Evolutionary conservation across 2,888 invertebrate species (phyloP), one percentile per base, ranked within the genome.

Genomic region (Dryobotodes eremita): DNA sequence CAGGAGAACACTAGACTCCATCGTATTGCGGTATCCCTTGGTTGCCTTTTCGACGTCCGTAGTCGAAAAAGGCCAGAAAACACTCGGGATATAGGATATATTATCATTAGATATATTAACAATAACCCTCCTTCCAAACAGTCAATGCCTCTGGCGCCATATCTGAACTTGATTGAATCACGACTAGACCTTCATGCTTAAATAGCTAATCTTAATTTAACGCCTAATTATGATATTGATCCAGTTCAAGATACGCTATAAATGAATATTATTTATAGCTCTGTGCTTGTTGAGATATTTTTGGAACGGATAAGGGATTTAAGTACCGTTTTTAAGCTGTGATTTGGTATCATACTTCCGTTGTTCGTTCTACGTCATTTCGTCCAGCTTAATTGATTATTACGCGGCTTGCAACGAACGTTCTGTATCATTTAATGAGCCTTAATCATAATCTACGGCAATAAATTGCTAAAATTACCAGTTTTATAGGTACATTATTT

Each of bases 151-250:
- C 53, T 23, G 86, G 78, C 86, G 86, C 86, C 86, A 78, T 73
- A 17, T 70, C 59, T 15, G n/a, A 70, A 79, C 61, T 68, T 84
- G 69, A 80, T 75, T 81, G 75, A 77, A 76, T 76, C 80, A 86
- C 66, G 77, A 78, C 62, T n/a, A 20, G 10, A 53, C 75, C 71
- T 80, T 71, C 55, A 64, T 66, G 55, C 65, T 68, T 36, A 79
- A 75, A 65, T 36, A 46, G 74, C 48, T 86, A 81, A 86, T 86
- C 68, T 65, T 59, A 79, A 74, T 75, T 79, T 80, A 80, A 76
- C 62, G 26, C 59, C 13, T 61, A 61, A 50, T 13, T 50, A 57
- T 15, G 36, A 26, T 17, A 31, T 46, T 11, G 36, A 36, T 53
- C 71, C 68, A 77, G 15, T 23, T 55, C 23, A 57, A 77, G 81